phyloP scores from a whole-genome alignment of 2,888 invertebrate species.

The Heliconius hortense region DNA sequence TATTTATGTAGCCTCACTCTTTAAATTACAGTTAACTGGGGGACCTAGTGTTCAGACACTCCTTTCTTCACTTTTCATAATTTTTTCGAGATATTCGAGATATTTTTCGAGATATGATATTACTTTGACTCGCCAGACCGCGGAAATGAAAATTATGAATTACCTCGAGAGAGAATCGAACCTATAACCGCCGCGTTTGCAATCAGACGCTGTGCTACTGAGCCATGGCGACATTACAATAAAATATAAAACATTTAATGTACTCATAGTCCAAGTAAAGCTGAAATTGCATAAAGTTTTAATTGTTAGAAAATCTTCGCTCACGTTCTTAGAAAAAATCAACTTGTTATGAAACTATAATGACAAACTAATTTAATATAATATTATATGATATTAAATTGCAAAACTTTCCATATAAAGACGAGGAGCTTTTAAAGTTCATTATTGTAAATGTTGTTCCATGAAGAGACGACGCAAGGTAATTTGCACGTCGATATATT shows the following conservation, averaged over 20 bases:
- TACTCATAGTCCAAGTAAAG: no score
- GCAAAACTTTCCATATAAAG: conserved; percentile 9
- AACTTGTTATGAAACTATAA: background rate
- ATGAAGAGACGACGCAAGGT: background rate
- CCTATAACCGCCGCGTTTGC: no score
- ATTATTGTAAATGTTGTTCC: conserved; percentile 9
- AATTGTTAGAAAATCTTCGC: background rate
- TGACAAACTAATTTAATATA: conserved; percentile 10
- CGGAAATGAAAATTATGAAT: background rate
- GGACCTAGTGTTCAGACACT: background rate
- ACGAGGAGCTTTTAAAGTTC: conserved; percentile 15
- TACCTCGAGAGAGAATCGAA: background rate
- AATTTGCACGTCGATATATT: background rate
- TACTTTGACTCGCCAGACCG: no score
- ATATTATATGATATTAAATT: conserved; percentile 10
- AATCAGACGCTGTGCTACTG: no score
- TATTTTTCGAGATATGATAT: background rate
- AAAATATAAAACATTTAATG: no score
- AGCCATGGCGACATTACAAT: no score
- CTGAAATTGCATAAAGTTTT: no score
- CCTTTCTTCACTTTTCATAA: background rate
- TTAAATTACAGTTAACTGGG: background rate
- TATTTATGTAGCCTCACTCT: no score
- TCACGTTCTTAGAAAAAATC: background rate
- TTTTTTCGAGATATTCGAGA: background rate